These are phyloP conservation scores for Tromatobia lineatoria DNA, from an alignment of 2,888 invertebrate species.

Conservation along the genomic window DNA sequence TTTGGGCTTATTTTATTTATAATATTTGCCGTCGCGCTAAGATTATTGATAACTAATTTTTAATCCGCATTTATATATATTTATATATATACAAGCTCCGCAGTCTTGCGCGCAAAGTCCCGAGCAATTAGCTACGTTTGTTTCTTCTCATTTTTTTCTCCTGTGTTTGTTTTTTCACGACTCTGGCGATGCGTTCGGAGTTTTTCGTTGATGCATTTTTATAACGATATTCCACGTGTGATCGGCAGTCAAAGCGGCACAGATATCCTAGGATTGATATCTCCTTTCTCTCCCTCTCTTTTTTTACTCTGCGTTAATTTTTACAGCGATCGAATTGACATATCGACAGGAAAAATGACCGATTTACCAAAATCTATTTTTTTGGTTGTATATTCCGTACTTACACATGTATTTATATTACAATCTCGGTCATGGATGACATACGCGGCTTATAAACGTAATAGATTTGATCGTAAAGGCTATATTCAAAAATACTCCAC, in stretches of 20 bases:
- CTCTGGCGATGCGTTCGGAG: slow-evolving; percentile 14
- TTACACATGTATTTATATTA: slow-evolving; percentile 62
- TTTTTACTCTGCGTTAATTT: slow-evolving; percentile 6
- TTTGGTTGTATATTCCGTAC: slow-evolving; percentile 18
- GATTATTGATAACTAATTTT: slow-evolving; percentile 56
- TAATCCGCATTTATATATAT: slow-evolving; percentile 47
- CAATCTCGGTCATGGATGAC: slow-evolving; percentile 62
- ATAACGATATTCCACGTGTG: slow-evolving; percentile 16
- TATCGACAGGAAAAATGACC: slow-evolving; percentile 42
- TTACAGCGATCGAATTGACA: slow-evolving; percentile 37
- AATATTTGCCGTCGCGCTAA: slow-evolving; percentile 60
- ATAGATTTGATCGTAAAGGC: slow-evolving; percentile 44
- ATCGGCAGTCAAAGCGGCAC: slow-evolving; percentile 60
- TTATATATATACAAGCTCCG: slow-evolving; percentile 61
- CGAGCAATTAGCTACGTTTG: slow-evolving; percentile 59
- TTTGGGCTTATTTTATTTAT: slow-evolving; percentile 51
- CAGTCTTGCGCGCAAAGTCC: slow-evolving; percentile 66
- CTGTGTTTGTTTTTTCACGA: not conserved
- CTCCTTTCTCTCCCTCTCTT: not conserved
- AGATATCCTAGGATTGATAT: slow-evolving; percentile 20
- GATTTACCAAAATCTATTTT: slow-evolving; percentile 21
- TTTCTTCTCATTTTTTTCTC: not conserved
- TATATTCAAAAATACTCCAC: slow-evolving; percentile 19
- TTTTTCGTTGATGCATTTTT: slow-evolving; percentile 25
- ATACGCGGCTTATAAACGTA: slow-evolving; percentile 33